Base-by-base conservation (phyloP, 37 sponge, comb jelly and placozoan species). In the Oscarella lobularis region DNA sequence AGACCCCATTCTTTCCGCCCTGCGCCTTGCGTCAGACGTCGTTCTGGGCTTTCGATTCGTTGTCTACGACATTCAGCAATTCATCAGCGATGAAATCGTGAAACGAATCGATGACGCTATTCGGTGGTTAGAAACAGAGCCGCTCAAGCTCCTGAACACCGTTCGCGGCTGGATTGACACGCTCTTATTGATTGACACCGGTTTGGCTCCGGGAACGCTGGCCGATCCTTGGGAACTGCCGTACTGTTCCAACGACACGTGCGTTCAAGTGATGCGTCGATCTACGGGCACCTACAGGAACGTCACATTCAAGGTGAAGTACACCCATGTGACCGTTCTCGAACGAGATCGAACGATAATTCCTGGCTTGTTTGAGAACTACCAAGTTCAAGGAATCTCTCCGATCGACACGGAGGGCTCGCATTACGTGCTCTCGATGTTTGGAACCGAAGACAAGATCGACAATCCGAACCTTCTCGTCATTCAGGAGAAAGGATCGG, bases 311-410 rank as follows among this genome's bases (percentile, higher is more conserved):
- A 32, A 32, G 71, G 4, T 68, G 35, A 68, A 68, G 31, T 68
- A 68, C 31, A 4, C 71, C 35, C 71, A 68, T 68, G 5, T 68
- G 5, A 4, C 5, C 35, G 33, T 14, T 29, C 31, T 68, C 5
- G 4, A 35, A 5, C 29, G 71, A 14, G 71, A 20, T 30, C 71
- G 6, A 32, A 5, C 6, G 6, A 35, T 68, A 4, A 20, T 68
- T 30, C 71, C 71, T 4, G 71, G 71, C 71, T 35, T 68, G 29
- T 68, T 29, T 68, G 71, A 68, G 31, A 35, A 68, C 31, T 68
- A 14, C 4, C 71, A 68, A 68, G 71, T 14, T 68, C 71, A 68
- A 68, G 71, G 71, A 29, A 14, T 68, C 31, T 34, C 71, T 5
- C 6, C 31, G 6, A 32, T 68, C 31, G 71, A 68, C 71, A 4